Percentiles rank a stretch among this genome's conserved stretches.
phyloP scores from a whole-genome alignment of 2,113 vertebrate genomes.

The Sinocyclocheilus anshuiensis region DNA sequence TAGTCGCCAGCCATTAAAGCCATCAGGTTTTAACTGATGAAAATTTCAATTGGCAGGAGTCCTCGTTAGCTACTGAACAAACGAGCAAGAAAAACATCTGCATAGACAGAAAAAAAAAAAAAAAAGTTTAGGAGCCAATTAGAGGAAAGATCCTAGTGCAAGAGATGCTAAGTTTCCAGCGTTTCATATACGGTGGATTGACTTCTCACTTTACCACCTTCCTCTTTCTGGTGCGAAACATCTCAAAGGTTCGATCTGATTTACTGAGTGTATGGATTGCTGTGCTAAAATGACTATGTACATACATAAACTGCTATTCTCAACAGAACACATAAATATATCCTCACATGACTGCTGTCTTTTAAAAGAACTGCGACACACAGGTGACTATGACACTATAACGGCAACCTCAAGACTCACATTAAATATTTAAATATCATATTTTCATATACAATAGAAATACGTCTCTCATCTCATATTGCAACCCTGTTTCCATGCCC shows the following conservation, averaged over 20 bases:
- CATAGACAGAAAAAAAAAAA: constrained; percentile 68
- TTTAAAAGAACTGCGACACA: constrained; percentile 60
- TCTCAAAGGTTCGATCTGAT: background rate
- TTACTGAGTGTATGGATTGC: background rate
- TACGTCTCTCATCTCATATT: constrained; percentile 64
- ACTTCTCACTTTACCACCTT: background rate
- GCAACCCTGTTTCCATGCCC: constrained; percentile 70
- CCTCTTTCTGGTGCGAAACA: too few species aligned
- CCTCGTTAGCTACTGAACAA: background rate
- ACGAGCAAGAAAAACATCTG: constrained; percentile 59
- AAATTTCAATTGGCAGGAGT: background rate
- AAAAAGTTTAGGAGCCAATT: constrained; percentile 68
- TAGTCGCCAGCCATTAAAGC: background rate
- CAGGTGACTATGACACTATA: constrained; percentile 58
- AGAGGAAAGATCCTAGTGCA: constrained; percentile 58
- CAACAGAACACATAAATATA: constrained; percentile 58
- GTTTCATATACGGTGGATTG: constrained; percentile 37
- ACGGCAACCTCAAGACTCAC: constrained; percentile 49
- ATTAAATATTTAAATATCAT: constrained; percentile 70
- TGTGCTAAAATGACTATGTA: background rate
- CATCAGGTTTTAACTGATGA: too few species aligned
- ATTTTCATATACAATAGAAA: constrained; percentile 70
- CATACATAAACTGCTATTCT: constrained; percentile 43
- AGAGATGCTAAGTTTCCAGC: constrained; percentile 56
- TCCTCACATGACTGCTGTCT: constrained; percentile 38